Base-by-base conservation (phyloP, 2,113 vertebrate species). In the Megaceryle torquata region DNA sequence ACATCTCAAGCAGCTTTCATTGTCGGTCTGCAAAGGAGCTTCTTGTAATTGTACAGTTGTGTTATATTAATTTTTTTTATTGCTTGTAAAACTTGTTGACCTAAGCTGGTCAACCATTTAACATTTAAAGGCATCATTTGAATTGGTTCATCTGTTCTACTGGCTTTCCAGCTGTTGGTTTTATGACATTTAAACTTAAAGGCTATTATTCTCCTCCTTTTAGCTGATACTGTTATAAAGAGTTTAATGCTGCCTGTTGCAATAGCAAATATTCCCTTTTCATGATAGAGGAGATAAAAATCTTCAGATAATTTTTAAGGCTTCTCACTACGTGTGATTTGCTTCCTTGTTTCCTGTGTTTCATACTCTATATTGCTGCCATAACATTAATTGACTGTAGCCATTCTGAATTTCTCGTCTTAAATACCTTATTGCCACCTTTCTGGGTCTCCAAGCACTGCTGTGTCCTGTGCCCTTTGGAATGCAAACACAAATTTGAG, bases 141-240 rank as follows among this genome's bases (percentile, higher is more conserved):
- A 69, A 65, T 31, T 69, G 20, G 11, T 57, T 74, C 12, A 18
- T 80, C 61, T 82, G 18, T 60, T 85, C 61, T 82, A 28, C 21
- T 76, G 57, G 5, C 8, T 74, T 94, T 89, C 19, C 54, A 86
- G 85, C 35, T 56, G 39, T n/a, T 94, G 63, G 15, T 91, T 96
- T 91, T 48, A n/a, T 53, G 69, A 44, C 21, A 37, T 26, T 75
- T 67, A 70, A 89, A 64, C 7, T 61, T 77, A 13, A 13, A 57
- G 33, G 17, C 10, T 56, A 13, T 51, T 68, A 43, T 26, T 79
- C 67, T 54, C 21, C 53, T 56, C 24, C 18, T 39, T 89, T 50
- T 22, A 82, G 44, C 9, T 57, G 35, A 71, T 68, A 33, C 6
- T 64, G 75, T 51, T 41, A 53, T 48, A 31, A 83, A 50, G 4